These are phyloP conservation scores for Parnassius orleans DNA, from an alignment of 2,888 invertebrate species.

Conservation along the genomic window DNA sequence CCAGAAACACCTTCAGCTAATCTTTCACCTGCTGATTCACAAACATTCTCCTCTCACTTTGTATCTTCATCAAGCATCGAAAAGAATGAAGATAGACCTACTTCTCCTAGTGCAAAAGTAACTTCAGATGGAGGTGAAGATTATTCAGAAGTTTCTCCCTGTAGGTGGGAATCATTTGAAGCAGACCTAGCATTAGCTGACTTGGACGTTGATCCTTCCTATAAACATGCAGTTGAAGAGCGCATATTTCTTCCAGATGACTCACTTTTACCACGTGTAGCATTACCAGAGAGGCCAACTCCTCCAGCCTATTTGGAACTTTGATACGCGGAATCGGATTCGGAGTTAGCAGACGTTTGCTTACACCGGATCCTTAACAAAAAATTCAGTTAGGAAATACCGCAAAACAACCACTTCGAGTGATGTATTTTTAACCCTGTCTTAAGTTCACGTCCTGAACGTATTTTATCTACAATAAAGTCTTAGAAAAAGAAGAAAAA, in stretches of 20 bases:
- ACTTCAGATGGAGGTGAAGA: conserved; percentile 78
- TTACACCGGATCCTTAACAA: conserved; percentile 55
- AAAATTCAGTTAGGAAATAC: conserved; percentile 48
- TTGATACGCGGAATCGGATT: conserved; percentile 77
- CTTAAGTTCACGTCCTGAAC: conserved; percentile 29
- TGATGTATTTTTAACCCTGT: conserved; percentile 31
- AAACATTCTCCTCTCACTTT: conserved; percentile 84
- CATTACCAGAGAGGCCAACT: conserved; percentile 80
- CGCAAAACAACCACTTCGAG: conserved; percentile 19
- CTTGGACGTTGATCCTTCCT: conserved; percentile 82
- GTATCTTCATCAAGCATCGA: conserved; percentile 78
- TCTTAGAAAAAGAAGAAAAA: conserved; percentile 39
- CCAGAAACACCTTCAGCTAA: conserved; percentile 87
- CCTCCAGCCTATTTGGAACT: conserved; percentile 78
- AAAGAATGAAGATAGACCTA: conserved; percentile 64
- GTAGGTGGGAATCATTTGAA: conserved; percentile 83
- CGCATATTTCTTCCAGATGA: conserved; percentile 82
- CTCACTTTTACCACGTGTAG: conserved; percentile 74
- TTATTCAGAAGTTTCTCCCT: conserved; percentile 71
- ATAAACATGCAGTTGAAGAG: conserved; percentile 83
- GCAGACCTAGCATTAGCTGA: conserved; percentile 82
- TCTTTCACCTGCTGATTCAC: conserved; percentile 80
- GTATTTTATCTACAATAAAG: conserved; percentile 1
- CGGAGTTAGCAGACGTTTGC: conserved; percentile 62
- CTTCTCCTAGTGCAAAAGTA: conserved; percentile 81